A percentile compares a stretch with the other conserved stretches of the same genome.
phyloP scores from a whole-genome alignment of 2,113 vertebrate genomes.

The Circaetus cinerascens region DNA sequence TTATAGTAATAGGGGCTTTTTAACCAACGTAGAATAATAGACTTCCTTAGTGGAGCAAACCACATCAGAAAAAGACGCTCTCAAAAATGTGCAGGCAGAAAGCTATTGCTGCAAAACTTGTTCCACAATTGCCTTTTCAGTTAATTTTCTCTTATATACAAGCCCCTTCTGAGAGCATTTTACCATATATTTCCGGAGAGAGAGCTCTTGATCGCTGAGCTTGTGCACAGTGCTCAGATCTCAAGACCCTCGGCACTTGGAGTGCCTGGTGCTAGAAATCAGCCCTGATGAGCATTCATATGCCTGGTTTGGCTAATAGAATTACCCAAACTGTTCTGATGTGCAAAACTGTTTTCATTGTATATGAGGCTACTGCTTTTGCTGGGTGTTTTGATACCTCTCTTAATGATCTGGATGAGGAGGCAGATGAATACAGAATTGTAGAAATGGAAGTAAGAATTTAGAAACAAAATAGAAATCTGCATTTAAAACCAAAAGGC shows the following conservation, averaged over 20 bases:
- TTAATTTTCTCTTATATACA: neutral
- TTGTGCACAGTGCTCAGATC: neutral
- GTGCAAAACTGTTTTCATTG: neutral
- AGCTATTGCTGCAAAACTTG: neutral
- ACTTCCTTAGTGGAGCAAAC: neutral
- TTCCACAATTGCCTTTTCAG: neutral
- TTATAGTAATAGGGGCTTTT: neutral
- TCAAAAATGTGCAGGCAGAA: neutral
- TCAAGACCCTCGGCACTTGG: neutral
- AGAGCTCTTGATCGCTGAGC: neutral
- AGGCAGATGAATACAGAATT: neutral
- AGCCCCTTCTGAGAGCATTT: neutral
- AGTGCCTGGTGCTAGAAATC: neutral
- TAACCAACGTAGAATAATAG: neutral
- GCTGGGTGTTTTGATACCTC: neutral
- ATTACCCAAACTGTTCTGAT: neutral
- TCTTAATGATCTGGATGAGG: neutral
- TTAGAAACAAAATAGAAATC: neutral
- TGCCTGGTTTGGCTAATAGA: neutral
- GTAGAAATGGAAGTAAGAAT: neutral
- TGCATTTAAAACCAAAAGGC: neutral
- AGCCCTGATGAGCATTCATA: neutral
- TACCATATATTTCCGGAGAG: neutral
- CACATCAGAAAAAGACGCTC: neutral
- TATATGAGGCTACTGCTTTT: neutral